Evolutionary conservation across 1,140 invertebrate species (phyloP).

Genomic region (Drosophila subpulchrella): DNA sequence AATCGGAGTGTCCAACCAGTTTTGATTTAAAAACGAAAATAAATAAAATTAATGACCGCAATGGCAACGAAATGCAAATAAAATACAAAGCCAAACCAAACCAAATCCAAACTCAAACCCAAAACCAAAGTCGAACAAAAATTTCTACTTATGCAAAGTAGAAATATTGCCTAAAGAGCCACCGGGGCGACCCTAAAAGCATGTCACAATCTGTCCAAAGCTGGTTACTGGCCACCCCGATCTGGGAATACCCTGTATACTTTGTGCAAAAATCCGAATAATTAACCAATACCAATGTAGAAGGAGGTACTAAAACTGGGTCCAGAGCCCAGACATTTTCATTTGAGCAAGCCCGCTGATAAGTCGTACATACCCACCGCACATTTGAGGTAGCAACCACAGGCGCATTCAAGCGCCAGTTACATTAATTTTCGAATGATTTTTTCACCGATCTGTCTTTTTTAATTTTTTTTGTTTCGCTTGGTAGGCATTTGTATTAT

Average conservation of each 20-base stretch:
- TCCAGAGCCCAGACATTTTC: too few species aligned
- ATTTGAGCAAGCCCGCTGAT: background rate
- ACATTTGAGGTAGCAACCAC: slow-evolving; percentile 14
- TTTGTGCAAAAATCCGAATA: background rate
- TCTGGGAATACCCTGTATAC: background rate
- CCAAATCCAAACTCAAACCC: slow-evolving; percentile 26
- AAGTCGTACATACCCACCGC: slow-evolving; percentile 9
- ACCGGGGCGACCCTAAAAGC: slow-evolving; percentile 72
- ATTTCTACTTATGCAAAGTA: slow-evolving; percentile 84
- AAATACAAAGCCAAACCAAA: slow-evolving; percentile 59
- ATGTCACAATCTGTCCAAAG: slow-evolving; percentile 72
- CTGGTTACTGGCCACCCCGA: background rate
- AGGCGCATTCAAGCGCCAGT: slow-evolving; percentile 76
- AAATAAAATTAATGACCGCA: slow-evolving; percentile 78
- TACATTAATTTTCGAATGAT: slow-evolving; percentile 74
- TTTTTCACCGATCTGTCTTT: slow-evolving; percentile 35
- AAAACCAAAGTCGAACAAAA: slow-evolving; percentile 43
- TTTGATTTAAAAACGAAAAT: slow-evolving; percentile 70
- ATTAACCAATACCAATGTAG: background rate
- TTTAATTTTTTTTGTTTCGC: slow-evolving; percentile 16
- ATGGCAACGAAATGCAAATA: slow-evolving; percentile 81
- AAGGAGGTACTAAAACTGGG: background rate
- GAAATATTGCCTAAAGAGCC: slow-evolving; percentile 80
- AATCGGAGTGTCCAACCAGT: slow-evolving; percentile 62
- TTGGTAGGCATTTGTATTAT: slow-evolving; percentile 81